Evolutionary conservation across 1,140 invertebrate species (phyloP), one percentile per base, ranked within the genome.

Genomic region (Formica selysi): DNA sequence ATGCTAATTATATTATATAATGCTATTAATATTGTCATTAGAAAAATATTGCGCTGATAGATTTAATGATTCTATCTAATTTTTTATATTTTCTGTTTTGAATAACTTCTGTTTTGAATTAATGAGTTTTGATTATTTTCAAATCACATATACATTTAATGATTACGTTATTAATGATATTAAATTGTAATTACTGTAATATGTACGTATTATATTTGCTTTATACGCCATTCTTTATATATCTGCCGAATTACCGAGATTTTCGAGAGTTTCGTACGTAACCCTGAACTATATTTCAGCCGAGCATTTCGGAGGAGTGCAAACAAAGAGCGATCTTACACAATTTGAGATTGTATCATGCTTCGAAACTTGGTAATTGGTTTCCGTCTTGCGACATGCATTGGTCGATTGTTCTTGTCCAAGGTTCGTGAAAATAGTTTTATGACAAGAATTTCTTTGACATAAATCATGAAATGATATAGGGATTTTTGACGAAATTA

Each of bases 311-410:
- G 61, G n/a, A 61, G 29, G 44, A 78, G 44, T 41, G 29, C 22
- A 59, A 78, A 85, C 73, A 85, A 85, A 76, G 41, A 76, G 26
- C 22, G 61, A 36, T 61, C 71, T 85, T 85, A 73, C 51, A 59
- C 59, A 76, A 85, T 48, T 64, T 57, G 41, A 85, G 73, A 76
- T 76, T 64, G 73, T 54, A 76, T 85, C 81, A 61, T 59, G 59
- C 61, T 64, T 59, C 81, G 59, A 85, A 85, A 85, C 81, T 51
- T 41, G 73, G 48, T 85, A 85, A 85, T 76, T 76, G 59, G 61
- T 76, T 38, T 70, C 57, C 51, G 22, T 38, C 54, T 81, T 81
- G 13, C 67, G 54, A 73, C 67, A 71, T 36, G 16, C 78, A 81
- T 81, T 68, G 6, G 3, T 29, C 67, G 26, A 81, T 71, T 81